phyloP scores from a whole-genome alignment of 2,888 invertebrate genomes.

The Leptogaster cylindrica region DNA sequence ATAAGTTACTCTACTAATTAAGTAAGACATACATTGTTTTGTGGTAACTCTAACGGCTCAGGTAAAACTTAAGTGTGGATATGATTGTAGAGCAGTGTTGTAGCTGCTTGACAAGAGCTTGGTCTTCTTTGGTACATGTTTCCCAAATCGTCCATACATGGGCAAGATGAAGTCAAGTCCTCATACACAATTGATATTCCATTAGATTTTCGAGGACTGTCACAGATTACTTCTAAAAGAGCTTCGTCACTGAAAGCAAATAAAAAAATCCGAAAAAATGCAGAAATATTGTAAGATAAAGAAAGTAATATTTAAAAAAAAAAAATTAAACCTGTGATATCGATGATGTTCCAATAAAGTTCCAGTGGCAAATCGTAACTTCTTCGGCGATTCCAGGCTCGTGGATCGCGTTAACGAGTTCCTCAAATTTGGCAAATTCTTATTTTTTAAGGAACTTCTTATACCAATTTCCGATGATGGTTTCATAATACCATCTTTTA shows the following conservation, averaged over 20 bases:
- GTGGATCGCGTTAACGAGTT: constrained; percentile 71
- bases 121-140: constrained; percentile 53
- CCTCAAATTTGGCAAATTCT: constrained; percentile 67
- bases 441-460: constrained; percentile 75
- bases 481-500: constrained; percentile 46
- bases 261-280: too few species aligned
- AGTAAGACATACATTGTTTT: not conserved
- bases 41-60: not conserved
- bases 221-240: constrained; percentile 58
- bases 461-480: constrained; percentile 58
- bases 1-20: too few species aligned
- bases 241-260: constrained; percentile 57
- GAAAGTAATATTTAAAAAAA: not conserved
- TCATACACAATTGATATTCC: constrained; percentile 56
- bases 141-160: constrained; percentile 55
- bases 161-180: constrained; percentile 58
- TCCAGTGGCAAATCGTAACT: constrained; percentile 77
- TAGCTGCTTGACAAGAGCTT: constrained; percentile 57
- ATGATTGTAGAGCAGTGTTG: constrained; percentile 58
- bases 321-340: constrained; percentile 57
- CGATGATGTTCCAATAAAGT: constrained; percentile 66
- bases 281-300: too few species aligned
- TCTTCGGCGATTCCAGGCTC: constrained; percentile 84
- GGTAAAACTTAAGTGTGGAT: constrained; percentile 53
- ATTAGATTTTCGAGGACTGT: constrained; percentile 57